Evolutionary conservation across 2,797 vertebrate genomes (phyloP).

Genomic region (Tinamus major): DNA sequence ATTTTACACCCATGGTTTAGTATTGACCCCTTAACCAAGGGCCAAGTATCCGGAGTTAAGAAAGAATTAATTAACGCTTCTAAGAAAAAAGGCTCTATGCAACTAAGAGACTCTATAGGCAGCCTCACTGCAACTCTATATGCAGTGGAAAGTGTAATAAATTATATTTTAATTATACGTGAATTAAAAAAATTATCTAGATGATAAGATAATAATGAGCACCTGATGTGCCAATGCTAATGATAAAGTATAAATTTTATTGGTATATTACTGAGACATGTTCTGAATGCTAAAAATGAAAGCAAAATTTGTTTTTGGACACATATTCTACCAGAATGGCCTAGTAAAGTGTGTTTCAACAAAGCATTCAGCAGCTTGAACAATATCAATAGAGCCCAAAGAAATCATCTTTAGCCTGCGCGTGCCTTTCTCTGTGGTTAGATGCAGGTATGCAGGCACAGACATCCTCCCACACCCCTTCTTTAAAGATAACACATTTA

Average conservation of each 20-base stretch:
- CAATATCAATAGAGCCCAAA: neutral
- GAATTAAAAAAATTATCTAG: neutral
- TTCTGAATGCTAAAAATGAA: neutral
- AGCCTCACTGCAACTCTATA: neutral
- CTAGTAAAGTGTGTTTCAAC: neutral
- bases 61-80: neutral
- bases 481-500: neutral
- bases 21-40: neutral
- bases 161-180: neutral
- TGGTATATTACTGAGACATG: neutral
- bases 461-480: neutral
- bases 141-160: neutral
- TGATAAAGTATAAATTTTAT: neutral
- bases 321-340: neutral
- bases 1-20: neutral
- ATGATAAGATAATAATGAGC: fast-evolving
- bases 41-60: neutral
- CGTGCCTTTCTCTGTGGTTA: neutral
- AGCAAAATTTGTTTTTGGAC: neutral
- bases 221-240: neutral
- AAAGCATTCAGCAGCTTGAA: neutral
- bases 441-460: neutral
- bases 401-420: neutral
- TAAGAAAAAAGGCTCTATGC: neutral
- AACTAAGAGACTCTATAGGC: neutral